Percentiles rank a stretch among this genome's conserved stretches.
Conservation (phyloP, 2,797 vertebrate species). For the Sebastes diploproa region DNA sequence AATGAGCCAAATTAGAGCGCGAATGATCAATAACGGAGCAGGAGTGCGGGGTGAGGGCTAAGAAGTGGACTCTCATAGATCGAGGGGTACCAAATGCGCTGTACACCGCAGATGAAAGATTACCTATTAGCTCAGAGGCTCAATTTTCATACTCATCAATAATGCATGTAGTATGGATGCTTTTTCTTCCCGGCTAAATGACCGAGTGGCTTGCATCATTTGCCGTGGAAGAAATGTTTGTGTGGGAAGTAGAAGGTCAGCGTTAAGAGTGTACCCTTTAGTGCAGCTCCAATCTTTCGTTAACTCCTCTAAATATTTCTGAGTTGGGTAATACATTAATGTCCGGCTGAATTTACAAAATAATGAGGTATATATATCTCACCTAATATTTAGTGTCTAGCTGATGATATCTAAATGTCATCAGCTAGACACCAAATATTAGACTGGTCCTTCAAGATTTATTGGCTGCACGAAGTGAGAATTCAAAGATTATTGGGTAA, state of each 20-base stretch:
- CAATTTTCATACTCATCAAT: constrained; percentile 61
- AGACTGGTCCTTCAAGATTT: background rate
- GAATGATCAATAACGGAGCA: constrained; percentile 34
- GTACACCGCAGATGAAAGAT: constrained; percentile 32
- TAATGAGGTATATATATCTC: background rate
- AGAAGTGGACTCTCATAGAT: constrained; percentile 8
- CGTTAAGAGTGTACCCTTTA: background rate
- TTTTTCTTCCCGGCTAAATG: constrained; percentile 13
- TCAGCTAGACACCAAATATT: background rate
- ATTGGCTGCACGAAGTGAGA: background rate
- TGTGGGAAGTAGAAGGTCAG: constrained; percentile 5
- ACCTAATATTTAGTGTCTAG: background rate
- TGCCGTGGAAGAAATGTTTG: background rate
- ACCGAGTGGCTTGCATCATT: constrained; percentile 14
- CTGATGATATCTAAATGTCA: background rate
- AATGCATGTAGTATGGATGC: constrained; percentile 42
- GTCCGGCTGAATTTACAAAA: background rate
- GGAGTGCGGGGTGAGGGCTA: background rate
- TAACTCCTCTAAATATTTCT: background rate
- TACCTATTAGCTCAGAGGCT: constrained; percentile 38
- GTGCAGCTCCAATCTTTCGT: background rate
- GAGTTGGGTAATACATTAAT: background rate
- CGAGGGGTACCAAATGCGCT: background rate
- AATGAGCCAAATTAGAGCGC: constrained; percentile 4
- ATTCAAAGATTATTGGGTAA: background rate